Evolutionary conservation across 2,888 invertebrate genomes (phyloP).

Genomic region (Drosophila atripex): DNA sequence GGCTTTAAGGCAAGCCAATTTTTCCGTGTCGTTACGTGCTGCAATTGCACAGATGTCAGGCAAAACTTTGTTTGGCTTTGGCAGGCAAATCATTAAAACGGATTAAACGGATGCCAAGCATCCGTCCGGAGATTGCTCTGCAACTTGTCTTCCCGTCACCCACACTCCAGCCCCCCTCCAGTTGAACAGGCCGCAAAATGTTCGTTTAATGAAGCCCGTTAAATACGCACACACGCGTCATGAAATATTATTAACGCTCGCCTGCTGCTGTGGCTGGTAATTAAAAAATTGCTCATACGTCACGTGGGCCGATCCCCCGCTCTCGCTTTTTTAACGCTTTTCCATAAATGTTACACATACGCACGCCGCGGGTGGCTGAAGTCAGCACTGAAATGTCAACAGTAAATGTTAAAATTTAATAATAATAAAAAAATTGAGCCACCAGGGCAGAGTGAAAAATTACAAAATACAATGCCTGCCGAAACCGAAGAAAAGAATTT

Average conservation of each 20-base stretch:
- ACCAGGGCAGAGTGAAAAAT: conserved; percentile 26
- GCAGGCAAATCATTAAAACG: conserved; percentile 47
- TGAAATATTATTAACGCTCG: conserved; percentile 49
- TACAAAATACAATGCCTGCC: conserved; percentile 29
- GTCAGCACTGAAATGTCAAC: conserved; percentile 54
- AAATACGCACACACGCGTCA: conserved; percentile 26
- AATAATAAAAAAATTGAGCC: conserved; percentile 18
- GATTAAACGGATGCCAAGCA: conserved; percentile 44
- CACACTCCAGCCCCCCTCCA: not conserved
- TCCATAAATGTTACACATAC: conserved; percentile 52
- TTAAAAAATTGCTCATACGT: conserved; percentile 60
- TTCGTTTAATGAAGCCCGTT: conserved; percentile 50
- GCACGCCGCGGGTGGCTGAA: conserved; percentile 49
- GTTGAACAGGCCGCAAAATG: conserved; percentile 25
- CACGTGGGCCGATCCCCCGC: conserved; percentile 44
- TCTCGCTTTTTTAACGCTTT: conserved; percentile 37
- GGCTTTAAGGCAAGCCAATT: conserved; percentile 66
- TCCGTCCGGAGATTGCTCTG: conserved; percentile 24
- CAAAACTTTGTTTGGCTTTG: conserved; percentile 47
- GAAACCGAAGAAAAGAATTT: conserved; percentile 6
- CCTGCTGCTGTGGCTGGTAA: conserved; percentile 50
- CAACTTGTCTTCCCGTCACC: conserved; percentile 6
- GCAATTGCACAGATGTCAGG: conserved; percentile 71
- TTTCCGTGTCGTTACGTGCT: conserved; percentile 61
- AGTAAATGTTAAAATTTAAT: conserved; percentile 54